phyloP scores from a whole-genome alignment of 2,113 vertebrate genomes.

The human (Homo sapiens) region GRCh38 chr15:29586001-29586500 shows the following conservation, averaged over 20 bases:
- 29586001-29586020: background rate
- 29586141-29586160: background rate
- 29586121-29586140: background rate
- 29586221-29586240: background rate
- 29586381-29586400: background rate
- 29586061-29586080: background rate
- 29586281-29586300: background rate
- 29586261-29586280: background rate
- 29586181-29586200: background rate
- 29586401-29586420: background rate
- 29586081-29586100: background rate
- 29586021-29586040: background rate
- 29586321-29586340: background rate
- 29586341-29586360: background rate
- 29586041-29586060: background rate
- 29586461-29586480: background rate
- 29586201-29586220: background rate
- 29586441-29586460: background rate
- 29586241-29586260: background rate
- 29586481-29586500: background rate
- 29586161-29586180: background rate
- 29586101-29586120: background rate
- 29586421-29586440: background rate
- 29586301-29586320: too few species aligned
- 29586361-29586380: background rate